phyloP scores from a whole-genome alignment of 2,797 vertebrate genomes.

The Pagetopsis macropterus region DNA sequence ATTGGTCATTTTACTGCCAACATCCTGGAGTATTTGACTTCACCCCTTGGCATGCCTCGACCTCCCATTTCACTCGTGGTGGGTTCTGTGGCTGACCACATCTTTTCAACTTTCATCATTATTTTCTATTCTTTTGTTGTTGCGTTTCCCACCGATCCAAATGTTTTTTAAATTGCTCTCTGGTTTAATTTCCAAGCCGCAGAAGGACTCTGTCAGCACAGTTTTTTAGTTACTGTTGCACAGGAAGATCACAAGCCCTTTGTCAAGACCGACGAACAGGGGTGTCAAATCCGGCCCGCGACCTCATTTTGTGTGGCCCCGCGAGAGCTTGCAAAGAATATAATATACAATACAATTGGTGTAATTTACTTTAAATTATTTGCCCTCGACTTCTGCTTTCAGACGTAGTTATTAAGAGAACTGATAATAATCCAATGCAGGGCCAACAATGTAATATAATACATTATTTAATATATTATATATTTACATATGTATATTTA shows the following conservation, averaged over 20 bases:
- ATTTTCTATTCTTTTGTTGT: constrained; percentile 37
- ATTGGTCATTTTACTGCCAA: constrained; percentile 63
- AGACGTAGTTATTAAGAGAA: too few relatives aligned
- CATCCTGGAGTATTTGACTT: constrained; percentile 62
- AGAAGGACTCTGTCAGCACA: constrained; percentile 47
- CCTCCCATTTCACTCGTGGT: constrained; percentile 53
- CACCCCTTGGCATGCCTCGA: constrained; percentile 50
- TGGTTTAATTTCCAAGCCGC: constrained; percentile 24
- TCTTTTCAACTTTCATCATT: constrained; percentile 53
- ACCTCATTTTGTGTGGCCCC: too few relatives aligned
- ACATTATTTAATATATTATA: too few relatives aligned
- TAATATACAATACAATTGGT: too few relatives aligned
- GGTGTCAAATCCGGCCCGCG: too few relatives aligned
- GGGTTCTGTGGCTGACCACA: constrained; percentile 43
- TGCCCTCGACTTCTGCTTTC: too few relatives aligned
- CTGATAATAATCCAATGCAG: too few relatives aligned
- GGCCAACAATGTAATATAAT: too few relatives aligned
- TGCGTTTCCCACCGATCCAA: constrained; percentile 9
- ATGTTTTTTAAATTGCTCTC: constrained; percentile 29
- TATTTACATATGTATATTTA: too few relatives aligned
- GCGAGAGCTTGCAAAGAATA: too few relatives aligned
- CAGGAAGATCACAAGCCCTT: constrained; percentile 11
- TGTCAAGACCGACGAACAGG: neutral
- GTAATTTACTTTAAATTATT: too few relatives aligned
- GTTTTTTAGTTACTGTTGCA: neutral